These are phyloP conservation scores for Celastrina argiolus DNA, from an alignment of 2,888 invertebrate genomes.

Conservation along the genomic window DNA sequence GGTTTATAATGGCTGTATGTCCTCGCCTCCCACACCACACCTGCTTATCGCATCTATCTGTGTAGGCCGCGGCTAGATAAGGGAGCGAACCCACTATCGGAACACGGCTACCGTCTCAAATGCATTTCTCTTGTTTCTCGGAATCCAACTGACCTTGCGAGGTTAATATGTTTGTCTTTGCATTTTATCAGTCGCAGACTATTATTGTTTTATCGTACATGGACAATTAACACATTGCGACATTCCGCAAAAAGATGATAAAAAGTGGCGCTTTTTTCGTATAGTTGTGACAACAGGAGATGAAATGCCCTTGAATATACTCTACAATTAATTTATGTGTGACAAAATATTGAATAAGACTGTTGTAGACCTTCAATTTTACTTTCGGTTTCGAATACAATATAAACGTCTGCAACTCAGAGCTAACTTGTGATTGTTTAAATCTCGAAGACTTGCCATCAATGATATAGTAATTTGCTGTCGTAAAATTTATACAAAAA, in stretches of 20 bases:
- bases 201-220: neutral
- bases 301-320: neutral
- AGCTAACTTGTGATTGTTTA: no score
- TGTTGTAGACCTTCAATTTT: neutral
- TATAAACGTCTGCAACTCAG: neutral
- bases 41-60: slow-evolving; percentile 60
- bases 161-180: slow-evolving; percentile 30
- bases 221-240: neutral
- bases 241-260: neutral
- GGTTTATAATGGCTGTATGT: slow-evolving; percentile 11
- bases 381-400: neutral
- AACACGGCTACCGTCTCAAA: slow-evolving; percentile 58
- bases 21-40: slow-evolving; percentile 46
- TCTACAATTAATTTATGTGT: neutral
- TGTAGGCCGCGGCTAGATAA: slow-evolving; percentile 51
- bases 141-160: slow-evolving; percentile 38
- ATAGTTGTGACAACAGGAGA: neutral
- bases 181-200: neutral
- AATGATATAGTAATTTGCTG: no score
- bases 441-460: no score
- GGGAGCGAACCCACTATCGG: slow-evolving; percentile 51
- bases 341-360: neutral
- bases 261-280: neutral
- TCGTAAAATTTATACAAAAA: no score
- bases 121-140: slow-evolving; percentile 68